Evolutionary conservation across 2,797 vertebrate species (phyloP).

Genomic region (Nannoperca australis): DNA sequence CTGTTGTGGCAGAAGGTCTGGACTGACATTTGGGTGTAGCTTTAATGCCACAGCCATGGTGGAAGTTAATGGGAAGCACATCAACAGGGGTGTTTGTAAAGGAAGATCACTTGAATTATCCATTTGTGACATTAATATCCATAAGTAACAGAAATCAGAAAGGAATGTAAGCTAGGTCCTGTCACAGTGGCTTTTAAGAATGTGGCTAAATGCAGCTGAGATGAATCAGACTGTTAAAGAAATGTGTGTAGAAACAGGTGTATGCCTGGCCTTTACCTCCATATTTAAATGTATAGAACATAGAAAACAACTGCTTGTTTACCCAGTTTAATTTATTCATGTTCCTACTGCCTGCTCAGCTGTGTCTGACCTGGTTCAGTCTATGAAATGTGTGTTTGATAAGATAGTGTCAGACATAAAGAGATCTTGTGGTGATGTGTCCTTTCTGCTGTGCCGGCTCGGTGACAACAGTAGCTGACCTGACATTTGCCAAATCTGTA

Average conservation of each 20-base stretch:
- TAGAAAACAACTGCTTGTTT: background rate
- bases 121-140: background rate
- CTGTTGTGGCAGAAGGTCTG: background rate
- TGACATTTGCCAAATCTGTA: constrained; percentile 63
- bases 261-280: background rate
- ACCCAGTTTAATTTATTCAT: constrained; percentile 5
- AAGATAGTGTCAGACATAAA: background rate
- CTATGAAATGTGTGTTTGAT: constrained; percentile 5
- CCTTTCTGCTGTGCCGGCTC: constrained; percentile 11
- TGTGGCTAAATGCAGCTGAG: background rate
- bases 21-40: background rate
- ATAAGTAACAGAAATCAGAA: background rate
- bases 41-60: background rate
- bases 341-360: background rate
- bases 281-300: background rate
- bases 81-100: background rate
- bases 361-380: constrained; percentile 12
- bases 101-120: background rate
- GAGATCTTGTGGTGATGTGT: constrained; percentile 28
- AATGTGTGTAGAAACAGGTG: background rate
- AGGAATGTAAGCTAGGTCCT: too few species aligned
- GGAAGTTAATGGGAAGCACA: background rate
- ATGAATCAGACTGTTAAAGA: background rate
- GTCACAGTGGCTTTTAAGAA: background rate
- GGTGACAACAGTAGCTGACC: constrained; percentile 26